Evolutionary conservation across 2,888 invertebrate genomes (phyloP).

Genomic region (Heliconius hortense): DNA sequence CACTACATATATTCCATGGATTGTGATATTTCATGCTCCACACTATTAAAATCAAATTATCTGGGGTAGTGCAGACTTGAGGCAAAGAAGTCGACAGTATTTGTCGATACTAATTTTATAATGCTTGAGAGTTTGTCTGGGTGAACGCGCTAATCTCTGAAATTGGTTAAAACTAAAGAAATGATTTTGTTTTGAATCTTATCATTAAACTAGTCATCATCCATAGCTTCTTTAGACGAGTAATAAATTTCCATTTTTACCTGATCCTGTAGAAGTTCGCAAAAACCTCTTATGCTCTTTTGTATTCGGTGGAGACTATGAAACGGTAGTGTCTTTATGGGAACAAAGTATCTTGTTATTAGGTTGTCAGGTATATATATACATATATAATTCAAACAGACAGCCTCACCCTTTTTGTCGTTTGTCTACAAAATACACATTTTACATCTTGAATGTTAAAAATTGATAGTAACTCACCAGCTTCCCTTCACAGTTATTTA

Average conservation of each 20-base stretch:
- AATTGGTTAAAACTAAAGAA: no score
- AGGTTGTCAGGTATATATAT: no score
- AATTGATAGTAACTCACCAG: conserved; percentile 43
- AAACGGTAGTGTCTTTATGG: no score
- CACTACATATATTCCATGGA: conserved; percentile 57
- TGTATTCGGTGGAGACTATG: no score
- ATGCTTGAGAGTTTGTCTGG: no score
- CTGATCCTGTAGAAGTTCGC: no score
- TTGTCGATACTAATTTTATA: no score
- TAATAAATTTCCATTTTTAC: background rate
- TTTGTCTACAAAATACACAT: conserved; percentile 30
- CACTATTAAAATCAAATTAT: conserved; percentile 76
- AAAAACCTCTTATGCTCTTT: no score
- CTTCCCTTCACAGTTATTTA: conserved; percentile 25
- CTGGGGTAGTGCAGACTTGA: conserved; percentile 25
- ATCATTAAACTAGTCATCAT: no score
- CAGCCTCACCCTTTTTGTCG: background rate
- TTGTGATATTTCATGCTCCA: conserved; percentile 60
- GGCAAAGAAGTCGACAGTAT: background rate
- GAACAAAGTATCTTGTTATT: no score
- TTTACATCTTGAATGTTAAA: conserved; percentile 38
- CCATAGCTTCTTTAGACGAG: background rate
- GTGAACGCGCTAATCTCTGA: no score
- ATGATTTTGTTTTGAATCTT: no score
- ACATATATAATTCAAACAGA: background rate